Evolutionary conservation across 2,888 invertebrate species (phyloP), one percentile per base, ranked within the genome.

Genomic region (Thera obeliscata): DNA sequence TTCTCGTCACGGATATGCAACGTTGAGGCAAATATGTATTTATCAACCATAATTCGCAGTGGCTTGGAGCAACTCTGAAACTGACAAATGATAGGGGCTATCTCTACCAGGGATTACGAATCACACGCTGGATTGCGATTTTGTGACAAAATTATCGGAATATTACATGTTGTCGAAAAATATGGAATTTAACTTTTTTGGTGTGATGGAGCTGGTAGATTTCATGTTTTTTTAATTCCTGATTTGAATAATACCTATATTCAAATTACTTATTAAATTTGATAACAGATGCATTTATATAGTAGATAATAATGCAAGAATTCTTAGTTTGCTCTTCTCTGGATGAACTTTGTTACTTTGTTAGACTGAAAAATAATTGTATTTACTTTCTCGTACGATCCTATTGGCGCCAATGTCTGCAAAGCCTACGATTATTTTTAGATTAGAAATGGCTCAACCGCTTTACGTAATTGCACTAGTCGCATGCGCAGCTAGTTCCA

Each of bases 401-500:
- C 89, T 85, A 86, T 84, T 89, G 93, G 93, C 93, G 92, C 92
- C 93, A 84, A 85, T 84, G 89, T 85, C 90, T 87, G 85, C 80
- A 85, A 83, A 91, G 91, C 91, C 93, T 91, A 87, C 92, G 93
- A 93, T 93, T 93, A 93, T 93, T 93, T 93, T 93, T 93, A 93
- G 93, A 93, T 93, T 93, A 93, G 93, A 93, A 93, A 93, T 93
- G 93, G 92, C 93, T 90, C 90, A 92, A 91, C 93, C 87, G 91
- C 92, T 93, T 93, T 93, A 93, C 91, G 93, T 93, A 93, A 93
- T 93, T 93, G 88, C 91, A 88, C 90, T 81, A 86, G 93, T 88
- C 90, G 89, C 88, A 91, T 88, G 90, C 91, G 84, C 86, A 85
- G 90, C 89, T 83, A 87, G 91, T 88, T 92, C 91, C 90, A 90